Evolutionary conservation across 2,888 invertebrate genomes (phyloP), one percentile per base, ranked within the genome.

Genomic region (Macrosoma leucophasiata): DNA sequence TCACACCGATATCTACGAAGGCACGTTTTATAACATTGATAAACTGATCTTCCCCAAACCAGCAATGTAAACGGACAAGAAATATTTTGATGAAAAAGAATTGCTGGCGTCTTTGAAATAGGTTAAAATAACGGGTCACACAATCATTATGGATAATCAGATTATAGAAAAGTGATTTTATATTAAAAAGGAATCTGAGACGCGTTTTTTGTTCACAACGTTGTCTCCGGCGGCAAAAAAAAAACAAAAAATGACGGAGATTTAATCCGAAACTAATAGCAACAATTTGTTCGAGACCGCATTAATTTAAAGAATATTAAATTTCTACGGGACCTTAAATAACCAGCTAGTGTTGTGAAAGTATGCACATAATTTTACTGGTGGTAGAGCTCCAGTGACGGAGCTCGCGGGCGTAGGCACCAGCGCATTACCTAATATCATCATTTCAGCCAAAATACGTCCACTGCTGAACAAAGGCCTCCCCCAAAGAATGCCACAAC

Each of bases 241-340:
- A 50, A 46, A 74, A 74, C 69, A 71, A 58, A 50, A 46, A 19
- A 18, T 10, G 17, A 27, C 21, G 36, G 30, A 52, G 55, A 54
- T 58, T 62, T 73, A 71, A 76, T 72, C 71, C 74, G 73, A 73
- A 65, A 70, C 76, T 74, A 77, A 79, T 75, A 61, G 66, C 59
- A 40, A 53, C 62, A 70, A 69, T 70, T 69, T 66, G 55, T 56
- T 57, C 50, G 57, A 61, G 59, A 55, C 52, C 48, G 51, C 53
- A 55, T 59, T 60, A 61, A 66, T 62, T 62, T 61, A 44, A 45
- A 51, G n/a, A n/a, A n/a, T n/a, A n/a, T n/a, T n/a, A n/a, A n/a
- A n/a, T n/a, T n/a, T n/a, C n/a, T n/a, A n/a, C n/a, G n/a, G n/a
- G n/a, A n/a, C n/a, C n/a, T n/a, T n/a, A n/a, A n/a, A n/a, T n/a